A percentile compares a stretch with the other conserved stretches of the same genome.
Conservation (phyloP, 2,113 vertebrate genomes). For the Montifringilla adamsi region DNA sequence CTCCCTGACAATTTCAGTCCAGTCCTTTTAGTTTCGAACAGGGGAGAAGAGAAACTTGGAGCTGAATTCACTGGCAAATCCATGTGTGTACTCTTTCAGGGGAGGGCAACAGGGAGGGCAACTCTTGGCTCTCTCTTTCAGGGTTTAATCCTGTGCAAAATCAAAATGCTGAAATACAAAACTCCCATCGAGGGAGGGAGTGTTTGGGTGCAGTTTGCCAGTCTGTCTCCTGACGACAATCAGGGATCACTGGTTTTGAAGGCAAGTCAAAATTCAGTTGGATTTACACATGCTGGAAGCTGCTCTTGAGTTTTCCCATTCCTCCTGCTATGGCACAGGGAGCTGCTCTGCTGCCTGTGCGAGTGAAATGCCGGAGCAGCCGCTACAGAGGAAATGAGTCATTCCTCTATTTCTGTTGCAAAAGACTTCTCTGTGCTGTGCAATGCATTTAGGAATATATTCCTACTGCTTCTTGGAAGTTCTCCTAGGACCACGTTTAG, state of each 20-base stretch:
- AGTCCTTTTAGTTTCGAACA: not conserved
- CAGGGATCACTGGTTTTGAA: not conserved
- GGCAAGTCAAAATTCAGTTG: not conserved
- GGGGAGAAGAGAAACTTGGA: not conserved
- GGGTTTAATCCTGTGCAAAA: not conserved
- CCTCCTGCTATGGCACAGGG: not conserved
- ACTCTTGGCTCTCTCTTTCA: not conserved
- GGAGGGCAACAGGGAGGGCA: not conserved
- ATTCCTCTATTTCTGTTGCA: conserved; percentile 52
- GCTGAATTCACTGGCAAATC: not conserved
- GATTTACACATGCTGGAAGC: not conserved
- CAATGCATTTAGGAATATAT: not conserved
- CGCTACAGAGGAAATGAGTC: conserved; percentile 67
- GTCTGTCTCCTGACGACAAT: not conserved
- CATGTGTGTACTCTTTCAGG: not conserved
- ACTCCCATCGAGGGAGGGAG: not conserved
- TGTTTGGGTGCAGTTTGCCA: rapidly evolving
- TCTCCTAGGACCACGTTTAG: not conserved
- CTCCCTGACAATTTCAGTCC: not conserved
- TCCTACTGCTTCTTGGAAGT: not conserved
- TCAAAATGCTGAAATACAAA: not conserved
- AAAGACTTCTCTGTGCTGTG: not conserved
- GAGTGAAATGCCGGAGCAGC: not conserved
- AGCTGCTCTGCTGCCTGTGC: not conserved
- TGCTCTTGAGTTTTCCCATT: not conserved